These are phyloP conservation scores for Chymomyza fuscimana DNA, from an alignment of 2,888 invertebrate species.

Conservation along the genomic window DNA sequence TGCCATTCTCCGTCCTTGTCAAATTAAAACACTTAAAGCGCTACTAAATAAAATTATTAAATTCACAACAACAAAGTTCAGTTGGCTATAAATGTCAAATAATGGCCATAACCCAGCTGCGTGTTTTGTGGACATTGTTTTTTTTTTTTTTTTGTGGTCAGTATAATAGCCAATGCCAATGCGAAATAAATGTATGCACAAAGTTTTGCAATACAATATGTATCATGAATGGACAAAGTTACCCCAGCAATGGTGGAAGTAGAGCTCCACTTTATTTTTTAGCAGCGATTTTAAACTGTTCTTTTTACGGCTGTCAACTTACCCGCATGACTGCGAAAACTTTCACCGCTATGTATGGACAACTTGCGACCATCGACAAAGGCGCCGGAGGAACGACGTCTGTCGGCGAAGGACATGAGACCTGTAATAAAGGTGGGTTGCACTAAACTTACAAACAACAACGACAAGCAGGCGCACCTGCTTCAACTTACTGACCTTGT, in stretches of 20 bases:
- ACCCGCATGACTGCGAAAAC: conserved; percentile 79
- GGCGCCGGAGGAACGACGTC: conserved; percentile 79
- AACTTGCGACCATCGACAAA: conserved; percentile 78
- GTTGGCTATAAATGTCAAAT: conserved; percentile 31
- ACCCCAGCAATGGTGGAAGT: conserved; percentile 56
- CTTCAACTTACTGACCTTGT: conserved; percentile 74
- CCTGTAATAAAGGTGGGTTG: conserved; percentile 52
- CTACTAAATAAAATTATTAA: conserved; percentile 33
- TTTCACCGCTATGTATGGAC: conserved; percentile 79
- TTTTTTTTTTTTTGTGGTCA: not conserved
- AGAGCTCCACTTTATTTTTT: conserved; percentile 52
- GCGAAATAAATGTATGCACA: conserved; percentile 27
- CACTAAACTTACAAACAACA: not conserved
- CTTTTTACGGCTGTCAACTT: conserved; percentile 44
- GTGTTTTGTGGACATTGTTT: not conserved
- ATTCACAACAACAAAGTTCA: conserved; percentile 32
- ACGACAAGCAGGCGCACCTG: not conserved
- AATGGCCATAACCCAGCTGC: not conserved
- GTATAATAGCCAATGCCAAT: not conserved
- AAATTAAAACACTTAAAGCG: conserved; percentile 43
- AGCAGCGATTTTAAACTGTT: conserved; percentile 73
- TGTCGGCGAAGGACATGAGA: conserved; percentile 79
- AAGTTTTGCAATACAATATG: conserved; percentile 40
- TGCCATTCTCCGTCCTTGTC: conserved; percentile 40
- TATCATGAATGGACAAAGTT: conserved; percentile 59